Base-by-base conservation (phyloP, 1,140 invertebrate genomes). In the Helicoverpa armigera region DNA sequence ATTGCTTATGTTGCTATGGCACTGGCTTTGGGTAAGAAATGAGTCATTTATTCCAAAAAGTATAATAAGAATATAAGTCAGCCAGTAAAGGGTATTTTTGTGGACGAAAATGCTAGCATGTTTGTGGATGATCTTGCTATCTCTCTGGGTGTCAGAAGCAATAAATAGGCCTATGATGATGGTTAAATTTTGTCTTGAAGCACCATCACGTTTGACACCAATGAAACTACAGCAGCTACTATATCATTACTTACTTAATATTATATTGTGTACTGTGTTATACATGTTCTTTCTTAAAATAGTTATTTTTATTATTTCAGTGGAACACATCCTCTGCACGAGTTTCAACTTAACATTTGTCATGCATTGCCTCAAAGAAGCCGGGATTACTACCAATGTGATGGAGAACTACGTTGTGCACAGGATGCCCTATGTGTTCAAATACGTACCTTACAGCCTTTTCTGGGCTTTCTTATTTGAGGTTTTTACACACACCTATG, bases 311-410 rank as follows among this genome's bases (percentile, higher is more conserved):
- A 18, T 2, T 2, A 74, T 84, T 78, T n/a, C 79, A 84, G 85
- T 84, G 7, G 85, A 86, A 75, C 85, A 86, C 18, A 56, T 82
- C 16, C 60, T 84, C 9, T 86, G 76, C 12, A 78, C 74, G 0
- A 65, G 65, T 16, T 85, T 79, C 53, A 65, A 70, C 23, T 18
- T 74, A n/a, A 63, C 48, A n/a, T 54, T 67, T 14, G 43, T 74
- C 1, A 80, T 65, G 74, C n/a, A 31, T 29, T 80, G 82, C 12
- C 18, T n/a, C n/a, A 18, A 82, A 12, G 63, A 78, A 7, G 2
- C 43, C 12, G 29, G 16, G 14, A 63, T 82, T n/a, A 72, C 29
- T 13, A 18, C 35, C 12, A 67, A 69, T 16, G 79, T 78, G 11
- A 16, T 78, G 12, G 70, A 72, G 13, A 51, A 76, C 12, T 83